Base-by-base conservation (phyloP, 2,888 invertebrate genomes). In the Autographa pulchrina region DNA sequence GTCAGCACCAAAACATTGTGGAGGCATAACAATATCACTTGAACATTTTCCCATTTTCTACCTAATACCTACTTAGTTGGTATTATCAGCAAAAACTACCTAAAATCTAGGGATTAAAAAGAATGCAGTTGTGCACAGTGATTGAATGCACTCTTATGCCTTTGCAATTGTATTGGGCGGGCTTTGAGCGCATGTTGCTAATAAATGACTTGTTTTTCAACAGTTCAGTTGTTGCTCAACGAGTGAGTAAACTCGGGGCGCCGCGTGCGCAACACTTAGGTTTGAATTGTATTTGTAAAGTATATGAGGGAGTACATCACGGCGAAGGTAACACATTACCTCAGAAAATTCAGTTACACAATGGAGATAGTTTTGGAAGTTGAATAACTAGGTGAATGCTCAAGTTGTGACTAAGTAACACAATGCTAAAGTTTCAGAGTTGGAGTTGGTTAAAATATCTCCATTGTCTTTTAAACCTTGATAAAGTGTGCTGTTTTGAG, bases 151-250 rank as follows among this genome's bases (percentile, higher is more conserved):
- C 70, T 77, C 71, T 48, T 66, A 82, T 94, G 93, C 93, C 92
- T 94, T 91, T 88, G 85, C 92, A 90, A 92, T 85, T 85, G 85
- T 85, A 86, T 93, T 93, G 93, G 92, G 92, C 90, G 90, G 93
- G 90, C 93, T 96, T 96, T 91, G 87, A 90, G 91, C 94, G 94
- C 95, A 96, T 95, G 95, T 95, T 93, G 95, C 95, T 96, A 96
- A 96, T 96, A 92, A 95, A 95, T 95, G 87, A 96, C 96, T 96
- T 96, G 94, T 96, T 95, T 96, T 96, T 96, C 96, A 92, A 96
- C 96, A 96, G 95, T 93, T 93, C 94, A 93, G 93, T 95, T 95
- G 93, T 96, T 95, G 92, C 95, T 92, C 96, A 93, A 92, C 93
- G 95, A 96, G 95, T 96, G 95, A 96, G 92, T 95, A 92, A 92